Evolutionary conservation across 2,888 invertebrate species (phyloP), one percentile per base, ranked within the genome.

Genomic region (Coelinius sp.): DNA sequence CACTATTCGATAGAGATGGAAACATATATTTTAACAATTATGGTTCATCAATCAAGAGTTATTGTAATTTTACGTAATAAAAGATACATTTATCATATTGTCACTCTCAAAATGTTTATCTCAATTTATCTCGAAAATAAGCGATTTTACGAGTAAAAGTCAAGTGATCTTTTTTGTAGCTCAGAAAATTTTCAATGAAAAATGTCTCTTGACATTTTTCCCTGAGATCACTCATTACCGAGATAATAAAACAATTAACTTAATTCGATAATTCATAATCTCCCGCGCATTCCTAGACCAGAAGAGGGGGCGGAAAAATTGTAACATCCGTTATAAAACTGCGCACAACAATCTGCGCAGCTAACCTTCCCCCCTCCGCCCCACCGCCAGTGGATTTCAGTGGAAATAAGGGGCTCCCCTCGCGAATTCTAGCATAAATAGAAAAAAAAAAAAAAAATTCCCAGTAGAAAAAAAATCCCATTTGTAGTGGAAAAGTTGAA

Each of bases 381-480:
- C 31, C 22, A 71, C 53, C 72, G 6, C 46, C 46, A 49, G 46
- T 49, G 52, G 52, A n/a, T 41, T 67, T 46, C 66, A 63, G 25
- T 62, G 20, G 52, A 44, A 67, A 67, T 59, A 27, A 63, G 63
- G 67, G 69, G 71, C 22, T n/a, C n/a, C 49, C 44, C 44, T 53
- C 17, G 14, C 25, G 59, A 52, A 27, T 38, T 65, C 56, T 65
- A 56, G 41, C 76, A 77, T 78, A 82, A 78, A 62, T 62, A 35
- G 12, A 62, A 35, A 41, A 59, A 84, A 25, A 62, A 35, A 41
- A 59, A 84, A 84, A 84, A 84, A 84, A 83, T 84, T 82, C 81
- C 83, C 84, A 84, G 84, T 84, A 82, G 77, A 82, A 82, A 82
- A 83, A 83, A 84, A 82, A 82, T 79, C n/a, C n/a, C n/a, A 76